Conservation (phyloP, 1,140 invertebrate genomes). For the Telenomus remus region DNA sequence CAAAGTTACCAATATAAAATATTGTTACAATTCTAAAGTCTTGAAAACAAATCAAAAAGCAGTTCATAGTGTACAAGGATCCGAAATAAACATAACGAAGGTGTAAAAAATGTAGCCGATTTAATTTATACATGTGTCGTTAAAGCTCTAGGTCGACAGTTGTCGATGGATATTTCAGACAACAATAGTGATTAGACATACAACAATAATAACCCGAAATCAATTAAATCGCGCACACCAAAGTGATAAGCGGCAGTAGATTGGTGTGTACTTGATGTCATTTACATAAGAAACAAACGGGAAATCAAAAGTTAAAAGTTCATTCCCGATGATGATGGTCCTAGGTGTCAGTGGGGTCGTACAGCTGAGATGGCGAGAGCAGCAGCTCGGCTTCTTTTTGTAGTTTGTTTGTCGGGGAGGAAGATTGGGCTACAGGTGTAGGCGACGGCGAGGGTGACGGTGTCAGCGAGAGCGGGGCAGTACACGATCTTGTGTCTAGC, state of each 20-base stretch:
- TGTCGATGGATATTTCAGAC: slow-evolving; percentile 60
- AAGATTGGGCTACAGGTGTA: slow-evolving; percentile 48
- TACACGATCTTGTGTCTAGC: slow-evolving; percentile 49
- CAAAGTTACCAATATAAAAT: too few species aligned
- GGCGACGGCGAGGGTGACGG: slow-evolving; percentile 47
- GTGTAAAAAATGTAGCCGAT: slow-evolving; percentile 64
- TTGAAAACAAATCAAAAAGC: not conserved
- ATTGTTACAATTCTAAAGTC: too few species aligned
- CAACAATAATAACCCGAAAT: slow-evolving; percentile 33
- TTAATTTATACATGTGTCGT: slow-evolving; percentile 63
- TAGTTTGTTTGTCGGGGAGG: slow-evolving; percentile 48
- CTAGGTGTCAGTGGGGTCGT: slow-evolving; percentile 59
- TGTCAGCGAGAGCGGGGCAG: slow-evolving; percentile 46
- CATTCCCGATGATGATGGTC: slow-evolving; percentile 12
- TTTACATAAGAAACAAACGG: slow-evolving; percentile 61
- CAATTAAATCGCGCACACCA: slow-evolving; percentile 38
- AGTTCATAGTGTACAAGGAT: not conserved
- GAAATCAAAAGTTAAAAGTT: slow-evolving; percentile 10
- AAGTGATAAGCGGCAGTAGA: slow-evolving; percentile 65
- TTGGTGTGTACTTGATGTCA: slow-evolving; percentile 53
- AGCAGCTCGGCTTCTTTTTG: slow-evolving; percentile 66
- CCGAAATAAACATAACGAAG: slow-evolving; percentile 7
- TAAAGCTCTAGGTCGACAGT: slow-evolving; percentile 64
- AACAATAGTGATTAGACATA: slow-evolving; percentile 46
- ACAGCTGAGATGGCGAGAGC: slow-evolving; percentile 68